A percentile compares a stretch with the other conserved stretches of the same genome.
These are phyloP conservation scores for Drosophila fulvimacula DNA, from an alignment of 2,888 invertebrate species.

Conservation along the genomic window DNA sequence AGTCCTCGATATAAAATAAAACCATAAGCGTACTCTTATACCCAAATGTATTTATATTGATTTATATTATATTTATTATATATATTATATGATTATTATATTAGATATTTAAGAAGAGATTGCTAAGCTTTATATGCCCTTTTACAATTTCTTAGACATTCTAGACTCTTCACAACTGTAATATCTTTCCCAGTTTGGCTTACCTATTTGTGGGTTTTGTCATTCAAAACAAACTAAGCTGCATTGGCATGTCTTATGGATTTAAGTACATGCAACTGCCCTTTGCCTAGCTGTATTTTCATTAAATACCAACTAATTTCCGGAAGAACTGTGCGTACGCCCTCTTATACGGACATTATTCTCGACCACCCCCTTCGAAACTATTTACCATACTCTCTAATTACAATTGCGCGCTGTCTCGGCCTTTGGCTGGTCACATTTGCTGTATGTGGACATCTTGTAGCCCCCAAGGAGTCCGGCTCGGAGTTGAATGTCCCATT, in stretches of 20 bases:
- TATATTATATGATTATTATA: too few species aligned
- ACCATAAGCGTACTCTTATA: too few species aligned
- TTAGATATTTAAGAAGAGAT: too few species aligned
- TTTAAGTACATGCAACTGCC: conserved; percentile 7
- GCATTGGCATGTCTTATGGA: not conserved
- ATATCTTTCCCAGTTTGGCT: not conserved
- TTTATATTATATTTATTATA: too few species aligned
- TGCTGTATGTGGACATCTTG: conserved; percentile 57
- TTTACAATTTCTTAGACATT: not conserved
- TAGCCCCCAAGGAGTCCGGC: conserved; percentile 59
- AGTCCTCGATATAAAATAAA: too few species aligned
- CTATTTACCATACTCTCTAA: conserved; percentile 61
- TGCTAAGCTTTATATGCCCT: not conserved
- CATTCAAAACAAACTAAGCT: not conserved
- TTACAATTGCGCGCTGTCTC: conserved; percentile 63
- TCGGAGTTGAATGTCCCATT: not conserved
- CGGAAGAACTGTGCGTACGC: conserved; percentile 31
- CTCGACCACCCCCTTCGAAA: conserved; percentile 6
- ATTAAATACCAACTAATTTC: conserved; percentile 44
- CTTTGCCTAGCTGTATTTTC: conserved; percentile 26
- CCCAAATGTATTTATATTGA: too few species aligned
- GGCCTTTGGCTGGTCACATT: conserved; percentile 45
- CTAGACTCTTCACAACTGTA: not conserved
- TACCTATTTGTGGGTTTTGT: not conserved
- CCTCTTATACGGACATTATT: not conserved